phyloP scores from a whole-genome alignment of 1,140 invertebrate genomes.

The Laodelphax striatellus region DNA sequence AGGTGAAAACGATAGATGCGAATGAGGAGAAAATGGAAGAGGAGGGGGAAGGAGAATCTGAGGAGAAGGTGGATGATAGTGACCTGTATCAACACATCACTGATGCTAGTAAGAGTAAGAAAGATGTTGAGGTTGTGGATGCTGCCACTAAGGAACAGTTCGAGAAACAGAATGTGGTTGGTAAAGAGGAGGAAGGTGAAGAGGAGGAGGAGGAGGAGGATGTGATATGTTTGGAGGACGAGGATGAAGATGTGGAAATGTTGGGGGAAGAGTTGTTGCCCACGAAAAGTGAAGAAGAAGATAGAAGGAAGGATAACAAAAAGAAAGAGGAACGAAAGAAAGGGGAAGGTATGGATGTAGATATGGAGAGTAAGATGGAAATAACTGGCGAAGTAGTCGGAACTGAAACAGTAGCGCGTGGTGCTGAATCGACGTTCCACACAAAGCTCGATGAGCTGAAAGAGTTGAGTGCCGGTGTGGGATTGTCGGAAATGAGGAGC shows the following conservation, averaged over 20 bases:
- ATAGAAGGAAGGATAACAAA: constrained; percentile 3
- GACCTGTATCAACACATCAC: constrained; percentile 80
- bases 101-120: constrained; percentile 47
- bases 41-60: constrained; percentile 34
- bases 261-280: no score
- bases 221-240: constrained; percentile 36
- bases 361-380: no score
- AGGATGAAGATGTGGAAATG: neutral
- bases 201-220: constrained; percentile 42
- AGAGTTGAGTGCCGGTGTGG: constrained; percentile 13
- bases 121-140: constrained; percentile 41
- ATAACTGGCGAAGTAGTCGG: constrained; percentile 52
- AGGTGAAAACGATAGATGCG: constrained; percentile 44
- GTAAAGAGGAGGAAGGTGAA: constrained; percentile 42
- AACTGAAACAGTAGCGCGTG: constrained; percentile 53
- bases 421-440: constrained; percentile 54
- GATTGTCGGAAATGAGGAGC: constrained; percentile 4
- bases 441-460: constrained; percentile 35
- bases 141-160: constrained; percentile 48
- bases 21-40: constrained; percentile 34
- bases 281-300: neutral
- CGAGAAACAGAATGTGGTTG: constrained; percentile 53
- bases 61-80: constrained; percentile 39
- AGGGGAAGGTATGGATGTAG: constrained; percentile 28
- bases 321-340: constrained; percentile 3